Evolutionary conservation across 2,888 invertebrate genomes (phyloP).

Genomic region (Notodromas monacha): DNA sequence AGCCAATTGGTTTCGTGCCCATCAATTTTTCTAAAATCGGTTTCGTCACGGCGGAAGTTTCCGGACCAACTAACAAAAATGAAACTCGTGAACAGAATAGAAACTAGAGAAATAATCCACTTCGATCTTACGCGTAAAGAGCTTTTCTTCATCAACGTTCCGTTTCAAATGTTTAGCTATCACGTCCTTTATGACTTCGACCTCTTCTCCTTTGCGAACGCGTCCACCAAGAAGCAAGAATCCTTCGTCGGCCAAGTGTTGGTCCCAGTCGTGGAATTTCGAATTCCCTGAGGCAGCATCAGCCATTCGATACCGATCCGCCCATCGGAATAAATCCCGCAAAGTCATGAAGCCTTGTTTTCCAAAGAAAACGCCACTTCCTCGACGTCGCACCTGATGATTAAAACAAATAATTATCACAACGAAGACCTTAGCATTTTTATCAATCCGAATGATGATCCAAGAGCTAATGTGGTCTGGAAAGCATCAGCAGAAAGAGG

Average conservation of each 20-base stretch:
- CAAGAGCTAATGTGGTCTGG: too few species aligned
- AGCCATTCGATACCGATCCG: constrained; percentile 49
- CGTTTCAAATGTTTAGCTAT: constrained; percentile 44
- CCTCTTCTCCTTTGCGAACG: constrained; percentile 52
- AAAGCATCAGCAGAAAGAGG: too few species aligned
- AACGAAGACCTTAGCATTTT: constrained; percentile 7
- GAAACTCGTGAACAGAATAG: too few species aligned
- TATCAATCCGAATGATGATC: too few species aligned
- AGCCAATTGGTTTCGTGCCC: constrained; percentile 20
- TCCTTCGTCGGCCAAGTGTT: constrained; percentile 74
- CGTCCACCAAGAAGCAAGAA: constrained; percentile 72
- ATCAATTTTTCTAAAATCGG: constrained; percentile 28
- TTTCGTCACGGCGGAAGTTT: constrained; percentile 41
- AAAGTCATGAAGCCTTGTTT: constrained; percentile 71
- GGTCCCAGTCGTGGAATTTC: constrained; percentile 68
- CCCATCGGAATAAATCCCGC: constrained; percentile 85
- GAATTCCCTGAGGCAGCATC: constrained; percentile 23
- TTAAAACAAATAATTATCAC: constrained; percentile 8
- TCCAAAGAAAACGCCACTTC: constrained; percentile 60
- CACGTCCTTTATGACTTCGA: constrained; percentile 39
- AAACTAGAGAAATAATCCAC: too few species aligned
- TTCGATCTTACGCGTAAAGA: constrained; percentile 27
- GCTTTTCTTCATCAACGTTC: constrained; percentile 28
- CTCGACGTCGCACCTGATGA: constrained; percentile 33
- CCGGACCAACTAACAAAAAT: constrained; percentile 14